Percentiles rank a stretch among this genome's conserved stretches.
These are phyloP conservation scores for Esox niger DNA, from an alignment of 2,113 vertebrate genomes.

Conservation along the genomic window DNA sequence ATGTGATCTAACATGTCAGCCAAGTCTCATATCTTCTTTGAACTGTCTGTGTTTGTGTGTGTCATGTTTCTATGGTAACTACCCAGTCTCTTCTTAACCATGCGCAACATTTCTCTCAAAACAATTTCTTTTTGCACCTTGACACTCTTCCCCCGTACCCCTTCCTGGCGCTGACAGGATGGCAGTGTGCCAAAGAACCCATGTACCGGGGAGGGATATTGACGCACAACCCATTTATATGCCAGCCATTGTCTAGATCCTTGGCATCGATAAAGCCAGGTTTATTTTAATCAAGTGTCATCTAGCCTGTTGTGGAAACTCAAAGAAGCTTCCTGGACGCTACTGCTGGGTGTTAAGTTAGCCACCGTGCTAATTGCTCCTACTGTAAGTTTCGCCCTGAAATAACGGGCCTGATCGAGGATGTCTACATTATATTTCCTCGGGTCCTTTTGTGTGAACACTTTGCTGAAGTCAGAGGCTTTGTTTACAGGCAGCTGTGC, in stretches of 20 bases:
- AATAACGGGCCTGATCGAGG: neutral
- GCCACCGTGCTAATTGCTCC: neutral
- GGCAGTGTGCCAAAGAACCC: neutral
- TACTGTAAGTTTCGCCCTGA: neutral
- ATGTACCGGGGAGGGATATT: conserved; percentile 21
- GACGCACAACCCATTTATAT: conserved; percentile 6
- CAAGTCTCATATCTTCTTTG: neutral
- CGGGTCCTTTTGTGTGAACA: conserved; percentile 4
- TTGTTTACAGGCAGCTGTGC: conserved; percentile 44
- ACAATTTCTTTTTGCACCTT: neutral
- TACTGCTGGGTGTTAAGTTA: no score
- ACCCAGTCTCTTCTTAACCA: conserved; percentile 20
- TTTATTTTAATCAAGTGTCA: conserved; percentile 3
- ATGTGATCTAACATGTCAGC: neutral
- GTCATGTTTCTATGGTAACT: conserved; percentile 49
- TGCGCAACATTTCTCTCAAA: conserved; percentile 7
- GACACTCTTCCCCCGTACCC: neutral
- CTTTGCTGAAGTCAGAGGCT: conserved; percentile 10
- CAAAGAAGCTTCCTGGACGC: neutral
- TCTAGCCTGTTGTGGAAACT: conserved; percentile 1
- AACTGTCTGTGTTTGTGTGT: neutral
- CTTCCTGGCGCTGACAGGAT: no score
- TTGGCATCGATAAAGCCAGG: conserved; percentile 23
- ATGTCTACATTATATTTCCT: neutral
- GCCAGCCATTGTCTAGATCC: conserved; percentile 20